Conservation (phyloP, 2,888 invertebrate species). For the Cephus rjabovi region DNA sequence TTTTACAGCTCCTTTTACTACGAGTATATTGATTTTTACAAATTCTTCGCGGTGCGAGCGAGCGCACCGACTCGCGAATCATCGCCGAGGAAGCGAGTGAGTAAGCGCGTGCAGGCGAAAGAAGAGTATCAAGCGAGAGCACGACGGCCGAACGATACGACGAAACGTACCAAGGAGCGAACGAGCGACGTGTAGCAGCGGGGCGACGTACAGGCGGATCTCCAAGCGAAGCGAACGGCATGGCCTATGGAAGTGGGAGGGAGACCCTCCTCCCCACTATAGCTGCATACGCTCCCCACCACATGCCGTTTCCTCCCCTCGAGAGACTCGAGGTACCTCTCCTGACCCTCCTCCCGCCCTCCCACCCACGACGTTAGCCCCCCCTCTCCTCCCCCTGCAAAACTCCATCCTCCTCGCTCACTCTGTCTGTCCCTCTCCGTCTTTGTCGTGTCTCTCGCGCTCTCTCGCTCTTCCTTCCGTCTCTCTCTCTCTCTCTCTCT, state of each 20-base stretch:
- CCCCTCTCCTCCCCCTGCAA: conserved; percentile 13
- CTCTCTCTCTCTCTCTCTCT: conserved; percentile 21
- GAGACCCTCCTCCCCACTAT: conserved; percentile 5
- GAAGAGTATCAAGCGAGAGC: too few species aligned
- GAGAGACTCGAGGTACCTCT: conserved; percentile 11
- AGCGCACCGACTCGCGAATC: conserved; percentile 20
- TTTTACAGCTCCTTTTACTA: conserved; percentile 9
- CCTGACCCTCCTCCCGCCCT: conserved; percentile 26
- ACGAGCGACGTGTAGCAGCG: background rate
- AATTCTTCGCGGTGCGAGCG: conserved; percentile 53
- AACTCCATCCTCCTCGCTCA: conserved; percentile 15
- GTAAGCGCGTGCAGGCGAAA: too few species aligned
- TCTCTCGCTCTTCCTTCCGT: conserved; percentile 18
- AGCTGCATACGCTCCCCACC: conserved; percentile 6
- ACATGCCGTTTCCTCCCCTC: background rate
- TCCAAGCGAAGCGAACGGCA: conserved; percentile 1
- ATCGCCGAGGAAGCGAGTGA: too few species aligned
- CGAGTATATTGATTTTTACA: conserved; percentile 57
- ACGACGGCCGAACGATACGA: too few species aligned
- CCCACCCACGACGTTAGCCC: conserved; percentile 23
- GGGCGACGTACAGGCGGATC: background rate
- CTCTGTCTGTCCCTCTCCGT: conserved; percentile 19
- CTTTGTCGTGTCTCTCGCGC: conserved; percentile 28
- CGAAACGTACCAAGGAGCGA: too few species aligned
- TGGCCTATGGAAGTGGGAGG: background rate